Conservation (phyloP, 2,888 invertebrate genomes). For the Meiosimyza platycephala region DNA sequence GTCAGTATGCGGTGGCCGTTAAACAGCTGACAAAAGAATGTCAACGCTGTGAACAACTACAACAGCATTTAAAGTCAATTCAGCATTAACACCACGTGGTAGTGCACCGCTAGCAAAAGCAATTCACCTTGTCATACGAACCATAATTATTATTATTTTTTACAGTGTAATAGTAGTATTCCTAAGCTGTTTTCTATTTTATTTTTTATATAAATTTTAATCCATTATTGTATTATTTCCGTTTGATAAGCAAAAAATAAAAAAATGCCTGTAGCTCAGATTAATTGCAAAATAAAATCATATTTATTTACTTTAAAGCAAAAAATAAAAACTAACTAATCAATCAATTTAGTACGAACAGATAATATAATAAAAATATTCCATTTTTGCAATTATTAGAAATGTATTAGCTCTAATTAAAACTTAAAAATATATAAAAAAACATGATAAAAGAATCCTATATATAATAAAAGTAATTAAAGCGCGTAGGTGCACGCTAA, state of each 20-base stretch:
- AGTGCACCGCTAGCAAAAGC: background rate
- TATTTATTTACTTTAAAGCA: conserved; percentile 2
- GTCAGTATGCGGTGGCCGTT: conserved; percentile 81
- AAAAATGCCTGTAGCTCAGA: background rate
- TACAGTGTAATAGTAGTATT: background rate
- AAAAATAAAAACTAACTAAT: background rate
- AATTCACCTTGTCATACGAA: conserved; percentile 3
- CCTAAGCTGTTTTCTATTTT: background rate
- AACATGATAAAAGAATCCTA: background rate
- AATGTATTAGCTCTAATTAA: background rate
- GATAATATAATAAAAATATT: background rate
- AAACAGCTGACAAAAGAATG: conserved; percentile 82
- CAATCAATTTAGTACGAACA: background rate
- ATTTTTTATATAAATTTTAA: conserved; percentile 12
- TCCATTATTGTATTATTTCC: conserved; percentile 4
- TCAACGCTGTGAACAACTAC: conserved; percentile 74
- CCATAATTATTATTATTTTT: background rate
- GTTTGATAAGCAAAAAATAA: background rate
- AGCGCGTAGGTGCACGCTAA: background rate
- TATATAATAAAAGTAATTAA: background rate
- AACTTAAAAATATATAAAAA: conserved; percentile 1
- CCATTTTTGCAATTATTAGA: conserved; percentile 27
- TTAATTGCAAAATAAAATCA: conserved; percentile 5
- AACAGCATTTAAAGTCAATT: conserved; percentile 64
- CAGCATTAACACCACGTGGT: conserved; percentile 48